Evolutionary conservation across 2,888 invertebrate genomes (phyloP).

Genomic region (Craniophora ligustri): DNA sequence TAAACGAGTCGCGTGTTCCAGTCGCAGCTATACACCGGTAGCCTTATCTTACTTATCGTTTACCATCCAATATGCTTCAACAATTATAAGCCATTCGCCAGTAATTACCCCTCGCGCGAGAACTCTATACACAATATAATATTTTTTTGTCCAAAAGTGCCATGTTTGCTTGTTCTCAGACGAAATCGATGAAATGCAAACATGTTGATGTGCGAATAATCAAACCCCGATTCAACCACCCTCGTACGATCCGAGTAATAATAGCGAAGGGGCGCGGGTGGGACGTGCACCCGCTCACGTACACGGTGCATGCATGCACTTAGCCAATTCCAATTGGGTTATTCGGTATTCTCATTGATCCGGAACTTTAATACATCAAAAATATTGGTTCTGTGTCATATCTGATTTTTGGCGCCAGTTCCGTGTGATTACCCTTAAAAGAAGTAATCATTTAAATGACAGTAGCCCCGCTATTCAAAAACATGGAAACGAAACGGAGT

Average conservation of each 20-base stretch:
- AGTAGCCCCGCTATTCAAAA: background rate
- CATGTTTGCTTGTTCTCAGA: conserved; percentile 53
- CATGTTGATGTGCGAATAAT: conserved; percentile 86
- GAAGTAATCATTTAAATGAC: conserved; percentile 16
- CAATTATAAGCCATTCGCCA: conserved; percentile 20
- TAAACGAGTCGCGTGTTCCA: conserved; percentile 59
- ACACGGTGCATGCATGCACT: conserved; percentile 65
- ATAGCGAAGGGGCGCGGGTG: conserved; percentile 72
- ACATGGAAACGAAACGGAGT: background rate
- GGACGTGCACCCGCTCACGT: conserved; percentile 72
- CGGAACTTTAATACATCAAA: conserved; percentile 33
- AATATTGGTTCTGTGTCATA: conserved; percentile 28
- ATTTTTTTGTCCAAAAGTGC: conserved; percentile 20
- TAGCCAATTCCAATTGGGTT: conserved; percentile 63
- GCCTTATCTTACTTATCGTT: conserved; percentile 39
- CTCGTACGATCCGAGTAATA: conserved; percentile 73
- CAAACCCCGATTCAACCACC: conserved; percentile 80
- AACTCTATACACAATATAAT: background rate
- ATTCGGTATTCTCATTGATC: conserved; percentile 50
- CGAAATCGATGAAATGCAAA: conserved; percentile 84
- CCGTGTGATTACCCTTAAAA: conserved; percentile 5
- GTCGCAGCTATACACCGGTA: conserved; percentile 37
- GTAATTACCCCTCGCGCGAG: conserved; percentile 13
- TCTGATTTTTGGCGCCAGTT: conserved; percentile 1
- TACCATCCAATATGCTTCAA: conserved; percentile 23